Evolutionary conservation across 2,888 invertebrate species (phyloP).

Genomic region (Chelonus formosanus): DNA sequence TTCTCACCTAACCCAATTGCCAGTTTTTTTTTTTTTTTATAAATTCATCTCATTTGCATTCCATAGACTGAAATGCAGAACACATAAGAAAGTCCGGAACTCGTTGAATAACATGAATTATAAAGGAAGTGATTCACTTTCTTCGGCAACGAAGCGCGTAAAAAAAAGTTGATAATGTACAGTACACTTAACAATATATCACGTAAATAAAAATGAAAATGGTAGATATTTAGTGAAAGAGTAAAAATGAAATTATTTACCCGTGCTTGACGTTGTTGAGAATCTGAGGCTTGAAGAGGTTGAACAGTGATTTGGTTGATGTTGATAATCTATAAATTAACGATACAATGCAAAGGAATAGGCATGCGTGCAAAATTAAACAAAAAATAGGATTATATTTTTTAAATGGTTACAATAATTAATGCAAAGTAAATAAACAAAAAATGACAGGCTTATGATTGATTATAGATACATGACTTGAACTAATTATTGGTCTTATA

Average conservation of each 20-base stretch:
- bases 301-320: constrained; percentile 66
- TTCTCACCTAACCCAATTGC: no score
- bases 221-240: constrained; percentile 5
- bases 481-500: constrained; percentile 2
- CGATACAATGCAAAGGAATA: constrained; percentile 56
- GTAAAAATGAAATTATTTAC: constrained; percentile 55
- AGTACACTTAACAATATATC: neutral
- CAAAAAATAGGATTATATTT: neutral
- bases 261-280: constrained; percentile 64
- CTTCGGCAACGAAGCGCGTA: constrained; percentile 43
- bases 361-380: constrained; percentile 49
- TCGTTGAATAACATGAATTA: constrained; percentile 21
- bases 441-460: constrained; percentile 15
- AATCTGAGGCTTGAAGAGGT: constrained; percentile 64
- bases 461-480: constrained; percentile 35
- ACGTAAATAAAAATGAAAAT: constrained; percentile 6
- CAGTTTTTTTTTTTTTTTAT: constrained; percentile 1
- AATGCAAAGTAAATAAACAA: constrained; percentile 20
- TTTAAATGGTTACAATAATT: no score
- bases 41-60: constrained; percentile 1
- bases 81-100: constrained; percentile 7
- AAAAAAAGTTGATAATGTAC: constrained; percentile 10
- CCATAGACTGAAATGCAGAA: constrained; percentile 16
- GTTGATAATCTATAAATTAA: constrained; percentile 63
- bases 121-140: constrained; percentile 51